Percentiles rank a stretch among this genome's conserved stretches.
phyloP scores from a whole-genome alignment of 2,888 invertebrate genomes.

The Baronia brevicornis region DNA sequence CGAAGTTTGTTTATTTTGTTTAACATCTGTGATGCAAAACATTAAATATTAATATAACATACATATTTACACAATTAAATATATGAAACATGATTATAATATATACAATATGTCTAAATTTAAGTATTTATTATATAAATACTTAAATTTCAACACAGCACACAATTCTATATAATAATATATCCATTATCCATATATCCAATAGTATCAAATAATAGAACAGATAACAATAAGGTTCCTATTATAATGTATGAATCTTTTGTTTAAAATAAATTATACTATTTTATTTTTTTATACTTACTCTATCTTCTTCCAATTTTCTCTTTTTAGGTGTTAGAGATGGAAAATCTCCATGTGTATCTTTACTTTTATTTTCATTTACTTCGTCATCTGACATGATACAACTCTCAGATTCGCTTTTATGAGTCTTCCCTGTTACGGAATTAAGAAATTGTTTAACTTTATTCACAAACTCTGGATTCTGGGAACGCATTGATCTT shows the following conservation, averaged over 20 bases:
- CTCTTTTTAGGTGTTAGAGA: conserved; percentile 28
- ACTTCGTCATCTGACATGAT: conserved; percentile 38
- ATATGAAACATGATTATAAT: too few species aligned
- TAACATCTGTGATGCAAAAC: conserved; percentile 24
- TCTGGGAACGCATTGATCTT: conserved; percentile 78
- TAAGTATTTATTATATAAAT: too few species aligned
- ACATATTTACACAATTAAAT: too few species aligned
- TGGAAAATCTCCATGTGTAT: conserved; percentile 26
- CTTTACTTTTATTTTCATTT: conserved; percentile 35
- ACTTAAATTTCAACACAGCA: too few species aligned
- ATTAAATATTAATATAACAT: conserved; percentile 1
- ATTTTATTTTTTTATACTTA: conserved; percentile 19
- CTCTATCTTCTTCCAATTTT: conserved; percentile 23
- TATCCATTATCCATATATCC: too few species aligned
- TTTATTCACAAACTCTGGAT: conserved; percentile 78
- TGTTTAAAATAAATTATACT: too few species aligned
- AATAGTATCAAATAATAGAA: too few species aligned
- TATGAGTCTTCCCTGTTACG: conserved; percentile 52
- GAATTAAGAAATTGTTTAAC: conserved; percentile 77
- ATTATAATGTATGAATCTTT: too few species aligned
- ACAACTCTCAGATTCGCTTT: conserved; percentile 29
- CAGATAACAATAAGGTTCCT: too few species aligned
- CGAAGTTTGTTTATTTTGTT: conserved; percentile 42
- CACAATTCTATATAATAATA: too few species aligned
- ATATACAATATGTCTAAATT: too few species aligned